Evolutionary conservation across 1,140 invertebrate species (phyloP), one percentile per base, ranked within the genome.

Genomic region (Trichonephila clavipes): DNA sequence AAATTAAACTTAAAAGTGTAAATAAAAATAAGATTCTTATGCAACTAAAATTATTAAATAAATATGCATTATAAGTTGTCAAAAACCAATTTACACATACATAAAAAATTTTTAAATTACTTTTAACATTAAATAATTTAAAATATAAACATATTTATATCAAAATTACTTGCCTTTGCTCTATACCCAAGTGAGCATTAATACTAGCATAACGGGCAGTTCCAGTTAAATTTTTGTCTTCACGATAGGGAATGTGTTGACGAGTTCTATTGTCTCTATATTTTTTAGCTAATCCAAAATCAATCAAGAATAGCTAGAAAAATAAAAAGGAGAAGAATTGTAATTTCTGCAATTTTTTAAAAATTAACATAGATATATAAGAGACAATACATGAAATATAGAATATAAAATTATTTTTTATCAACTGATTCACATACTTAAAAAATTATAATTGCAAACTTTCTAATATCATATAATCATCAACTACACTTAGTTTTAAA

Each of bases 231-330:
- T 97, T 97, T 95, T 97, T 97, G 95, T 97, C 97, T 95, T 97
- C 97, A 95, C 97, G 87, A 72, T 99, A 99, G 1, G 97, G 95
- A 96, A 99, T 99, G 96, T 99, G 99, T 94, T 97, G 96, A 95
- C 98, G 97, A 93, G 98, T 97, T 95, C 98, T 97, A 94, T 82
- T 94, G 86, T 95, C 95, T 90, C 94, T 93, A 90, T 95, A 95
- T 87, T 95, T 95, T 88, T 97, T 97, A 24, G 97, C 97, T 94
- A 97, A 95, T 85, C 97, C 97, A 96, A 97, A 97, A 95, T 97
- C 97, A 95, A 97, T 97, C 64, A 97, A 95, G 95, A 95, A 96
- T 8, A 95, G 61, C 94, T 94, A 28, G 72, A 88, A 81, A 10
- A 95, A 97, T 21, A 59, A 85, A 59, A 0, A 62, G 0, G 6